Evolutionary conservation across 1,140 invertebrate species (phyloP), one percentile per base, ranked within the genome.

Genomic region (Listronotus oregonensis): DNA sequence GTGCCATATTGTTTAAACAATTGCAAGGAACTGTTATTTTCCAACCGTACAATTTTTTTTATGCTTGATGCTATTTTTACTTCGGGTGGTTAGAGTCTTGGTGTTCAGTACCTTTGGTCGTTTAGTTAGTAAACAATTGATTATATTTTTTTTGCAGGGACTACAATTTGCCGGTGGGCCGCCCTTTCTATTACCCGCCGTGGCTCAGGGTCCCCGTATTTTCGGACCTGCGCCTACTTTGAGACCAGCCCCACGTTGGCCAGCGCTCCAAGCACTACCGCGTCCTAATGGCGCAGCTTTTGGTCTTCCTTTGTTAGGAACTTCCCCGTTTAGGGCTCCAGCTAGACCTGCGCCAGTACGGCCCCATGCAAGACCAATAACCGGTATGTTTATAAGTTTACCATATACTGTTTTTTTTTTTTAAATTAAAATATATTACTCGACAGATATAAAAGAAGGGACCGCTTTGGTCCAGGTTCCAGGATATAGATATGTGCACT

Each of bases 241-340:
- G 12, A 66, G 76, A 18, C 58, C 77, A 3, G 64, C 73, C 8
- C 74, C 77, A 0, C 70, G 77, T 39, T 79, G 77, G 77, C 52
- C 72, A 0, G 46, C 71, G 6, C 50, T 73, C 11, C 60, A 72
- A 17, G 21, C 71, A 0, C 68, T 77, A 40, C 49, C 64, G 1
- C 64, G 76, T 10, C 74, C 74, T 1, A 79, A 79, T 60, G 77
- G 77, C 9, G 74, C 77, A 9, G 74, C 75, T 27, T 78, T 76
- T 58, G 71, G 66, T 15, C 47, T 75, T 14, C 70, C 69, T 12
- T 17, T 66, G 46, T 34, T 71, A 15, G 40, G 44, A n/a, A 61
- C 69, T 21, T 60, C 68, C 17, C 64, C 68, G 0, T 73, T 68
- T 59, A 68, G 76, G 8, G 62, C 73, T 6, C 69, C 66, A 2